Conservation (phyloP, 1,140 invertebrate genomes). For the Mycetomoellerius zeteki region DNA sequence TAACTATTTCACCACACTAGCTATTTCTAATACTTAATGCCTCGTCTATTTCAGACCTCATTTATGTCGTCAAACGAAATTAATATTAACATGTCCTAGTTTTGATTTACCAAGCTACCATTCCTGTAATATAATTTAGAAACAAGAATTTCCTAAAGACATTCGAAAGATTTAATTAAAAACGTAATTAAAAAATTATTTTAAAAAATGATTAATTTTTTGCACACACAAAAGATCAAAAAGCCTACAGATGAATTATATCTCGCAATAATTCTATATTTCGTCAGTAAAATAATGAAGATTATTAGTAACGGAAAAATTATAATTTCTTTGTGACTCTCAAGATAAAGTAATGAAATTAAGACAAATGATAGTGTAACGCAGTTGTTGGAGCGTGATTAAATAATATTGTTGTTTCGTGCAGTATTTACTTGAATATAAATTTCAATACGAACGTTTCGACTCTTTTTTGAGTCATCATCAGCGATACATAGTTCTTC, state of each 20-base stretch:
- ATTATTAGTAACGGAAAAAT: too few species aligned
- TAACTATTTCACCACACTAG: background rate
- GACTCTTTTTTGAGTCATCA: too few species aligned
- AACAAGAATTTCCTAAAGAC: background rate
- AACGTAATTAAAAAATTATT: background rate
- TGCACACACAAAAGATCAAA: background rate
- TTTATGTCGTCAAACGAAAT: background rate
- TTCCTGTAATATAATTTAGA: background rate
- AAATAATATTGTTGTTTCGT: too few species aligned
- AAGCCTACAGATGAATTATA: background rate
- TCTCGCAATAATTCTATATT: background rate
- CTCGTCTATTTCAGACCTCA: background rate
- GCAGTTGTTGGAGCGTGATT: too few species aligned
- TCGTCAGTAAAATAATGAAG: background rate
- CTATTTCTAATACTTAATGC: slow-evolving; percentile 23
- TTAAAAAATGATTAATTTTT: too few species aligned
- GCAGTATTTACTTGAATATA: too few species aligned
- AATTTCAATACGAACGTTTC: too few species aligned
- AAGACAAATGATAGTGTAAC: too few species aligned
- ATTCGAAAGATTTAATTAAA: background rate
- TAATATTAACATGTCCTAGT: background rate
- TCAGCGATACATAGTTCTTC: too few species aligned
- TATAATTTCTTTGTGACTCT: too few species aligned
- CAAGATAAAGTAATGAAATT: too few species aligned
- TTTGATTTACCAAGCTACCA: background rate